These are phyloP conservation scores for Anisognathus igniventris DNA, from an alignment of 2,797 vertebrate species.

Conservation along the genomic window DNA sequence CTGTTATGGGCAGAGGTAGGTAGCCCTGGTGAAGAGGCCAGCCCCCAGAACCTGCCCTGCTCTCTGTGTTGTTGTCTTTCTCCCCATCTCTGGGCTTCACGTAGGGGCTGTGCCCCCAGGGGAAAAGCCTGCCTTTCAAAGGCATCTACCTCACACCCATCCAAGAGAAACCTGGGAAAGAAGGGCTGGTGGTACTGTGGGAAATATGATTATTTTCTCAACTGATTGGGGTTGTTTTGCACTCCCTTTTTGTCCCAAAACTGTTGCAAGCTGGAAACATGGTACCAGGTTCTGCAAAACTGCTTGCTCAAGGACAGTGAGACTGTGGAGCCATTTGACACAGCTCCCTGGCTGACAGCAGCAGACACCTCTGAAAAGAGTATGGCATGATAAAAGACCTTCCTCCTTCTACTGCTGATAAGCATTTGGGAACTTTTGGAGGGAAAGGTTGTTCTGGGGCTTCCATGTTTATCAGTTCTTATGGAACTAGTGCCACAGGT, in stretches of 20 bases:
- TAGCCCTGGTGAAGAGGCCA: neutral
- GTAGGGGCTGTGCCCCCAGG: accelerated
- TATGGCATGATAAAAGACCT: neutral
- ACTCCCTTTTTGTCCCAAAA: neutral
- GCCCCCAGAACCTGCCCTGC: neutral
- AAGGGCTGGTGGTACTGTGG: neutral
- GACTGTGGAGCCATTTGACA: neutral
- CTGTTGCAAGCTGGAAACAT: neutral
- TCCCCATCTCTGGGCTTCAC: neutral
- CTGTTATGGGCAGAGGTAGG: neutral
- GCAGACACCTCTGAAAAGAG: neutral
- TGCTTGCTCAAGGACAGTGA: neutral
- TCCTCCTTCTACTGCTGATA: neutral
- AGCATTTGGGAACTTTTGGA: neutral
- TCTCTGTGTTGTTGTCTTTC: neutral
- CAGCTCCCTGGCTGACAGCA: neutral
- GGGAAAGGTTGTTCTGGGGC: neutral
- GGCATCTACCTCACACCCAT: neutral
- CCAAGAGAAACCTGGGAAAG: neutral
- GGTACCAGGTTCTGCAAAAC: neutral
- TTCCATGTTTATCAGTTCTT: neutral
- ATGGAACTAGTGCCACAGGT: neutral
- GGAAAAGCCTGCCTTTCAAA: neutral
- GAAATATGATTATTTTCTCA: neutral
- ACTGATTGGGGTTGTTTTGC: neutral